Percentiles rank a stretch among this genome's conserved stretches.
Conservation (phyloP, 1,140 invertebrate genomes). For the Magallana ariakensis region DNA sequence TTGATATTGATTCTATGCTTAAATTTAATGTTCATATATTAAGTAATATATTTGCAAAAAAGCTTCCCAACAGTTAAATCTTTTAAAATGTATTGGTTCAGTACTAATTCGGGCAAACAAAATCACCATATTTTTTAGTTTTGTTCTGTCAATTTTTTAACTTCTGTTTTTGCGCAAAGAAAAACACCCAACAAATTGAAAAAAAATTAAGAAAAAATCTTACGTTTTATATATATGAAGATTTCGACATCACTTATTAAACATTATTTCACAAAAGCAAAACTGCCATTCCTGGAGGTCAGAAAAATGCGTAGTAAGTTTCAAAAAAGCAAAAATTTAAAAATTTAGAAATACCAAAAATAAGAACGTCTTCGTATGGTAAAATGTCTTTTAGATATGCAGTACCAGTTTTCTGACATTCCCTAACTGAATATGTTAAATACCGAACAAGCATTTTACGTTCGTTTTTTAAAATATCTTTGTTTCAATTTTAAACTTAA, state of each 20-base stretch:
- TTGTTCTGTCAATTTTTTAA: not conserved
- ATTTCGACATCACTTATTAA: not conserved
- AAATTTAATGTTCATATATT: slow-evolving; percentile 1
- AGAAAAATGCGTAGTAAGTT: not conserved
- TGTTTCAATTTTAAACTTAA: too few species aligned
- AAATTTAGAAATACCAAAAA: not conserved
- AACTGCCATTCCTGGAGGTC: too few species aligned
- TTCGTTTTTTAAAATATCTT: too few species aligned
- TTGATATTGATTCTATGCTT: not conserved
- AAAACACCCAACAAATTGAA: too few species aligned
- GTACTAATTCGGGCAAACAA: too few species aligned
- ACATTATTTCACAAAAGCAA: not conserved
- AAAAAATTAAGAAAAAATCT: not conserved
- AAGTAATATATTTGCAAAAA: not conserved
- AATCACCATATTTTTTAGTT: not conserved
- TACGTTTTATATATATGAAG: not conserved
- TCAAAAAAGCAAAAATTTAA: not conserved
- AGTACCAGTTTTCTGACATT: not conserved
- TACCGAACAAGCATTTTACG: too few species aligned
- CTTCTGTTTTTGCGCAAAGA: too few species aligned
- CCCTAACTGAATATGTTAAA: too few species aligned
- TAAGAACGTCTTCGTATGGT: not conserved
- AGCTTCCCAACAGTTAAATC: not conserved
- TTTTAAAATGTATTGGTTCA: too few species aligned
- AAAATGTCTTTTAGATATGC: not conserved